These are phyloP conservation scores for Pogonocherus hispidulus DNA, from an alignment of 2,888 invertebrate genomes.

Conservation along the genomic window DNA sequence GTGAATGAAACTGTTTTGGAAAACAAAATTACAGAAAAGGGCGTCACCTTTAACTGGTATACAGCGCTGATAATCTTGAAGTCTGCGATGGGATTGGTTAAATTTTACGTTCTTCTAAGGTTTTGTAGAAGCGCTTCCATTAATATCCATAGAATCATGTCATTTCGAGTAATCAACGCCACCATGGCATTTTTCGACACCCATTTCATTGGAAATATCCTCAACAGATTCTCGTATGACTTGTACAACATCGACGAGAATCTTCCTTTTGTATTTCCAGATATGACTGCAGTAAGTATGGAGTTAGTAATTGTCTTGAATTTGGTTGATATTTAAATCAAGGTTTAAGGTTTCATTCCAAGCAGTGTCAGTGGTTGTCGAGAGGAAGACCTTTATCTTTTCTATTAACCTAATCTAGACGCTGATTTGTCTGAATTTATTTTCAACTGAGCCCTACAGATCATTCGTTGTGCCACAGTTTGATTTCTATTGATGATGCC, in stretches of 20 bases:
- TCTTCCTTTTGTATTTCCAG: slow-evolving; percentile 40
- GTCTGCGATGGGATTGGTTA: slow-evolving; percentile 19
- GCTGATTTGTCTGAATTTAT: too few relatives aligned
- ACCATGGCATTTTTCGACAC: slow-evolving; percentile 53
- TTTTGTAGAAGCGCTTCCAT: slow-evolving; percentile 42
- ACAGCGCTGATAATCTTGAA: slow-evolving; percentile 10
- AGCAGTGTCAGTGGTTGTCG: too few relatives aligned
- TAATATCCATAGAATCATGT: slow-evolving; percentile 49
- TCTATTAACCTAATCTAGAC: too few relatives aligned
- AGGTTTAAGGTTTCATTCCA: too few relatives aligned
- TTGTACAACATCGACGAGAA: slow-evolving; percentile 49
- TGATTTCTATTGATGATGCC: too few relatives aligned
- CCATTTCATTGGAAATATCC: slow-evolving; percentile 52
- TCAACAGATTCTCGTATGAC: slow-evolving; percentile 54
- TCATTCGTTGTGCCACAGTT: too few relatives aligned
- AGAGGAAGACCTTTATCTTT: too few relatives aligned
- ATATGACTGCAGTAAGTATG: slow-evolving; percentile 18
- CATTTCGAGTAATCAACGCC: slow-evolving; percentile 42
- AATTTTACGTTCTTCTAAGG: slow-evolving; percentile 21
- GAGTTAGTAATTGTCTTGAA: not conserved
- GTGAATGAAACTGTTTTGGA: slow-evolving; percentile 24
- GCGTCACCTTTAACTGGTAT: slow-evolving; percentile 23
- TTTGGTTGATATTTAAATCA: too few relatives aligned
- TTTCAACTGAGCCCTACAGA: too few relatives aligned
- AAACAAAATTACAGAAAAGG: slow-evolving; percentile 17